phyloP scores from a whole-genome alignment of 2,888 invertebrate genomes.

The Empis stercorea region DNA sequence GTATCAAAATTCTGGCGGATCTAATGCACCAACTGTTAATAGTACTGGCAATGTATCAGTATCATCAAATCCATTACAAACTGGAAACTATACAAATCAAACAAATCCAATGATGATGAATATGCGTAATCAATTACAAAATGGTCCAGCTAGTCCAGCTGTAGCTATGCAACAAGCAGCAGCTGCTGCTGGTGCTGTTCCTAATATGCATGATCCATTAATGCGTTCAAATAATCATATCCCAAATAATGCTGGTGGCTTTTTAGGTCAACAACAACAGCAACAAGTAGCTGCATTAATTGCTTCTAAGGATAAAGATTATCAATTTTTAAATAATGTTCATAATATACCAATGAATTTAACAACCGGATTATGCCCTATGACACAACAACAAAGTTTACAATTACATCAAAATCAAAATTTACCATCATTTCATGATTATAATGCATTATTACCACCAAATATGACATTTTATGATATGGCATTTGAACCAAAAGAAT shows the following conservation, averaged over 20 bases:
- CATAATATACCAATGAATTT: slow-evolving; percentile 30
- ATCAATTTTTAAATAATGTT: slow-evolving; percentile 46
- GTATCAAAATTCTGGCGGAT: slow-evolving; percentile 12
- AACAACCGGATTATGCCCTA: slow-evolving; percentile 18
- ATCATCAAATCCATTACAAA: slow-evolving; percentile 10
- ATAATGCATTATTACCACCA: slow-evolving; percentile 39
- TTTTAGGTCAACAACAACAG: slow-evolving; percentile 9
- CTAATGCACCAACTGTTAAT: slow-evolving; percentile 18
- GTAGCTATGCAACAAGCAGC: slow-evolving; percentile 22
- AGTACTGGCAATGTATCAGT: slow-evolving; percentile 15
- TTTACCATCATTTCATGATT: slow-evolving; percentile 21
- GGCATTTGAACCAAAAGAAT: slow-evolving; percentile 40
- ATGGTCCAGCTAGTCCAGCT: slow-evolving; percentile 26
- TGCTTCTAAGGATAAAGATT: slow-evolving; percentile 36
- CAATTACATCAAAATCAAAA: slow-evolving; percentile 14
- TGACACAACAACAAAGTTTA: slow-evolving; percentile 18
- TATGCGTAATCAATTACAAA: slow-evolving; percentile 17
- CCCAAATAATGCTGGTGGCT: slow-evolving; percentile 13
- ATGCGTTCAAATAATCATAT: slow-evolving; percentile 18
- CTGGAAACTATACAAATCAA: slow-evolving; percentile 25
- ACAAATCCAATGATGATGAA: slow-evolving; percentile 14
- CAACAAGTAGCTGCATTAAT: slow-evolving; percentile 10
- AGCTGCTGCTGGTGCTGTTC: slow-evolving; percentile 13
- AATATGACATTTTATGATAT: slow-evolving; percentile 45
- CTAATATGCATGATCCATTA: neutral